A percentile compares a stretch with the other conserved stretches of the same genome.
These are phyloP conservation scores for Tachysurus fulvidraco DNA, from an alignment of 2,113 vertebrate species.

Conservation along the genomic window DNA sequence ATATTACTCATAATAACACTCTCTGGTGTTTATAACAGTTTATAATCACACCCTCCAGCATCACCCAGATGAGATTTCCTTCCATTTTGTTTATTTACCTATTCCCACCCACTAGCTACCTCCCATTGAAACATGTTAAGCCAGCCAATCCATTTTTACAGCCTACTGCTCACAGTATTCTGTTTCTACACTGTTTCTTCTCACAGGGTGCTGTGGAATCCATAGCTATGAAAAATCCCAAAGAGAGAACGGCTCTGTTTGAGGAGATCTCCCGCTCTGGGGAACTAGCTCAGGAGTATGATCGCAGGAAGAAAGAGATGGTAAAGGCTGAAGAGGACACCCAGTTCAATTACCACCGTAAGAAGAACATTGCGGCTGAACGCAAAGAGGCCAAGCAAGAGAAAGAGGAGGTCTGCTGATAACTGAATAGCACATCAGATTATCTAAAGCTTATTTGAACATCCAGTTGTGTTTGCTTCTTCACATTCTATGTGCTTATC, in stretches of 20 bases:
- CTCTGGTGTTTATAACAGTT: too few species aligned
- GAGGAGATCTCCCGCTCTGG: conserved; percentile 95
- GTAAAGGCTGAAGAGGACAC: conserved; percentile 96
- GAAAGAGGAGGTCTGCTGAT: conserved; percentile 83
- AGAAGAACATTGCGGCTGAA: conserved; percentile 94
- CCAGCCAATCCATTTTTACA: background rate
- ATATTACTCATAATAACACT: too few species aligned
- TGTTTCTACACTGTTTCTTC: background rate
- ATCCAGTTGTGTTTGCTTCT: background rate
- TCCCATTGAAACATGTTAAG: background rate
- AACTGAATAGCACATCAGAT: background rate
- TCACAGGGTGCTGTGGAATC: conserved; percentile 90
- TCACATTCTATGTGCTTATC: background rate
- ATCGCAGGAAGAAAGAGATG: conserved; percentile 94
- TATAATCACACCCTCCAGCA: too few species aligned
- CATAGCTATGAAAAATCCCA: conserved; percentile 97
- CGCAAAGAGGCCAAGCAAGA: conserved; percentile 96
- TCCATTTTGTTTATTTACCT: background rate
- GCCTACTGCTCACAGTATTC: background rate
- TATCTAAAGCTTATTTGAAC: background rate
- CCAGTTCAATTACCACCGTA: conserved; percentile 93
- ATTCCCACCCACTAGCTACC: background rate
- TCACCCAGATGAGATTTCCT: too few species aligned
- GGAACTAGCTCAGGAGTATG: conserved; percentile 90
- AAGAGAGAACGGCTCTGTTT: conserved; percentile 89